Percentiles rank a stretch among this genome's conserved stretches.
These are phyloP conservation scores for Hemiscyllium ocellatum DNA, from an alignment of 2,113 vertebrate species.

Conservation along the genomic window DNA sequence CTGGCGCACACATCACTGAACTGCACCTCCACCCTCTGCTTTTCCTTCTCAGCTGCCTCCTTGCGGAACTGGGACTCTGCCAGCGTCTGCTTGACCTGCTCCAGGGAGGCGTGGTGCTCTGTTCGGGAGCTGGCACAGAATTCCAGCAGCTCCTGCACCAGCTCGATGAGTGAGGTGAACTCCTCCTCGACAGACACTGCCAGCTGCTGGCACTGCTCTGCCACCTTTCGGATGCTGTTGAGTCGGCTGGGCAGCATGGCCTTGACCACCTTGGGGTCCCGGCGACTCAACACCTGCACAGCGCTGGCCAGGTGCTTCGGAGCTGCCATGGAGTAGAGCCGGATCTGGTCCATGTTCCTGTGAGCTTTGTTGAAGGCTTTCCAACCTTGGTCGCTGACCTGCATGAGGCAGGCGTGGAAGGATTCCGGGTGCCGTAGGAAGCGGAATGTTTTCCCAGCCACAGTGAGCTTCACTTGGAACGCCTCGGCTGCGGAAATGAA, in stretches of 20 bases:
- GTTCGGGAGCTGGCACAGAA: slow-evolving; percentile 41
- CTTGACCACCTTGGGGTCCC: slow-evolving; percentile 40
- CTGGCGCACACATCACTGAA: background rate
- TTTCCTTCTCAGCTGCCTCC: slow-evolving; percentile 28
- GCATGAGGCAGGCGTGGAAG: slow-evolving; percentile 40
- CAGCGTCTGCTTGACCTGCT: slow-evolving; percentile 34
- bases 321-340: slow-evolving; percentile 41
- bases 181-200: slow-evolving; percentile 33
- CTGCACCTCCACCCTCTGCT: slow-evolving; percentile 1
- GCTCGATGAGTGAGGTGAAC: slow-evolving; percentile 38
- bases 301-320: slow-evolving; percentile 43
- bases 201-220: slow-evolving; percentile 42
- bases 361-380: slow-evolving; percentile 44
- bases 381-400: slow-evolving; percentile 48
- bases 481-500: slow-evolving; percentile 40
- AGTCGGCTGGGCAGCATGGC: slow-evolving; percentile 43
- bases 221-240: slow-evolving; percentile 41
- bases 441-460: background rate
- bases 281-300: slow-evolving; percentile 43
- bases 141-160: slow-evolving; percentile 43
- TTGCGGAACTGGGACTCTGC: slow-evolving; percentile 31
- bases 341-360: slow-evolving; percentile 49
- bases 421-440: background rate
- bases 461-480: background rate
- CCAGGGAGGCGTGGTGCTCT: slow-evolving; percentile 35